Conservation (phyloP, 1,140 invertebrate species). For the Sminthurides bifidus region DNA sequence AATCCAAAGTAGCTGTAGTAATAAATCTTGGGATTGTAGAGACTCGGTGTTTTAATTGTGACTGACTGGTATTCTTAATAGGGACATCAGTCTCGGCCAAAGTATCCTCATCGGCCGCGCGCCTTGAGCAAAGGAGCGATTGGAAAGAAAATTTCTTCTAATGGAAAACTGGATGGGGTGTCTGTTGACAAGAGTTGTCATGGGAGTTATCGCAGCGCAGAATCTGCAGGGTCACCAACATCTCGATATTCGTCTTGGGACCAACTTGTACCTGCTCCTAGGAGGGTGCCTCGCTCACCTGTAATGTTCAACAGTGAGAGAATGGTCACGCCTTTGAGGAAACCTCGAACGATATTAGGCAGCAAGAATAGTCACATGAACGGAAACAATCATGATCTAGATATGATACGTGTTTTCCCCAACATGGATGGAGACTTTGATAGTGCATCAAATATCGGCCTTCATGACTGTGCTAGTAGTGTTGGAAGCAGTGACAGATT, state of each 20-base stretch:
- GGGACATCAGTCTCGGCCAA: constrained; percentile 42
- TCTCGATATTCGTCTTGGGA: constrained; percentile 24
- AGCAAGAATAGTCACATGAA: too few species aligned
- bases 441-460: constrained; percentile 5
- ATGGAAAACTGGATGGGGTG: too few species aligned
- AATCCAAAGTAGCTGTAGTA: background rate
- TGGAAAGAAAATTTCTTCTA: constrained; percentile 12
- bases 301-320: constrained; percentile 24
- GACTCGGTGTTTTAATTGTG: background rate
- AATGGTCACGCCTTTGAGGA: constrained; percentile 9
- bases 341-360: background rate
- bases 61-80: background rate
- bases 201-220: too few species aligned
- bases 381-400: constrained; percentile 12
- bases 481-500: constrained; percentile 13
- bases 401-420: constrained; percentile 20
- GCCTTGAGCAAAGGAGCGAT: constrained; percentile 21
- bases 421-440: constrained; percentile 11
- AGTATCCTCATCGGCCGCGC: constrained; percentile 48
- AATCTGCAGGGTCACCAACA: constrained; percentile 17
- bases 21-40: background rate
- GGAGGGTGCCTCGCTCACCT: constrained; percentile 21
- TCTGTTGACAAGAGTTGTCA: too few species aligned
- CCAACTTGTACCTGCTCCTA: constrained; percentile 26
- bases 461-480: background rate